phyloP scores from a whole-genome alignment of 2,888 invertebrate species.

The Pollenia griseotomentosa region DNA sequence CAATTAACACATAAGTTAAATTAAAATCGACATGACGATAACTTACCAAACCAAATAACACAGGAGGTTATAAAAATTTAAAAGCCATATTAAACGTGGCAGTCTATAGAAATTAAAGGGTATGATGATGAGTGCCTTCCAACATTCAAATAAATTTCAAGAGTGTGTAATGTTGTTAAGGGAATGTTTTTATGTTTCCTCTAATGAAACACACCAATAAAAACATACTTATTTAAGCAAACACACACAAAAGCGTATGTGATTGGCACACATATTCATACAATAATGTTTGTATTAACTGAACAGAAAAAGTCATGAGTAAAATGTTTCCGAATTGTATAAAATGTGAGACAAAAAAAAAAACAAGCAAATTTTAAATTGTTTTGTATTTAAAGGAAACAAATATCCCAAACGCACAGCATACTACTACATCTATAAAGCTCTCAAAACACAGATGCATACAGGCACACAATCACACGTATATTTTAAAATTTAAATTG shows the following conservation, averaged over 20 bases:
- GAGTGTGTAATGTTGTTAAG: neutral
- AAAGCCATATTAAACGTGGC: conserved; percentile 24
- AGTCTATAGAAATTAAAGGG: conserved; percentile 9
- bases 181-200: conserved; percentile 36
- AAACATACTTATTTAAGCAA: neutral
- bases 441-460: neutral
- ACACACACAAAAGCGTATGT: neutral
- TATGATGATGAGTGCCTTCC: neutral
- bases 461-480: neutral
- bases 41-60: conserved; percentile 18
- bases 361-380: conserved; percentile 15
- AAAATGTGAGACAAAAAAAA: conserved; percentile 26
- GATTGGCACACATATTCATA: too few relatives aligned
- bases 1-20: conserved; percentile 58
- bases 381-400: conserved; percentile 44
- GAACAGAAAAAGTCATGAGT: conserved; percentile 26
- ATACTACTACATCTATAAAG: neutral
- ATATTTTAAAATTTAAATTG: conserved; percentile 55
- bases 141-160: too few relatives aligned
- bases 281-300: neutral
- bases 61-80: conserved; percentile 25
- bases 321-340: conserved; percentile 24
- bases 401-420: neutral
- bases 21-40: conserved; percentile 30
- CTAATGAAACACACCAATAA: conserved; percentile 33